These are phyloP conservation scores for Sandelia bainsii DNA, from an alignment of 2,797 vertebrate species.

Conservation along the genomic window DNA sequence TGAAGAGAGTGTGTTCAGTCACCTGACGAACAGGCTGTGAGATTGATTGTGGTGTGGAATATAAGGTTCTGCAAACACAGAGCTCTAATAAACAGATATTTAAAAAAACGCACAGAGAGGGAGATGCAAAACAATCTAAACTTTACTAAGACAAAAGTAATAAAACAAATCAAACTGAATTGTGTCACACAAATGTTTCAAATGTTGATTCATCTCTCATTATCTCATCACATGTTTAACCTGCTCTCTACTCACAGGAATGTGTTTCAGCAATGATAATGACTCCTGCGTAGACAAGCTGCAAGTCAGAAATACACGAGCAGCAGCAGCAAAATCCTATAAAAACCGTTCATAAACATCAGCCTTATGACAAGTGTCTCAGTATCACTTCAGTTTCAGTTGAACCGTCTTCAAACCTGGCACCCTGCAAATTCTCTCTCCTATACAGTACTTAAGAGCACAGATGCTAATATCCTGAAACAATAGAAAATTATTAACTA, in stretches of 20 bases:
- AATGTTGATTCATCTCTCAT: conserved; percentile 19
- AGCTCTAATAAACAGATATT: conserved; percentile 9
- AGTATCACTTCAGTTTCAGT: conserved; percentile 7
- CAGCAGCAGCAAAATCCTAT: conserved; percentile 33
- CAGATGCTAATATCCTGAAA: conserved; percentile 36
- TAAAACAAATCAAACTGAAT: conserved; percentile 33
- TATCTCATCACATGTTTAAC: conserved; percentile 5
- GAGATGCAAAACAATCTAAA: conserved; percentile 23
- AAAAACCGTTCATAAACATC: conserved; percentile 28
- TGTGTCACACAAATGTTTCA: conserved; percentile 19
- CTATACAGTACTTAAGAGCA: conserved; percentile 48
- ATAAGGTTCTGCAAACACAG: conserved; percentile 6
- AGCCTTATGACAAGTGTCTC: conserved; percentile 37
- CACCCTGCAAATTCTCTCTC: conserved; percentile 3
- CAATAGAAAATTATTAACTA: conserved; percentile 38
- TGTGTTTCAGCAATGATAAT: not conserved
- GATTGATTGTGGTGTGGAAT: too few species aligned
- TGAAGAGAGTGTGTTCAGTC: too few species aligned
- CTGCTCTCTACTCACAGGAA: conserved; percentile 10
- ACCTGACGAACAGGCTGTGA: too few species aligned
- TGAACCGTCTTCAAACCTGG: not conserved
- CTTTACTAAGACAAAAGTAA: conserved; percentile 56
- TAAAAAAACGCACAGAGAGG: conserved; percentile 8
- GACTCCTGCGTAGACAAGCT: not conserved
- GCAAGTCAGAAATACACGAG: not conserved